Percentiles rank a stretch among this genome's conserved stretches.
Conservation (phyloP, 2,113 vertebrate species). For the Perca schrenkii region DNA sequence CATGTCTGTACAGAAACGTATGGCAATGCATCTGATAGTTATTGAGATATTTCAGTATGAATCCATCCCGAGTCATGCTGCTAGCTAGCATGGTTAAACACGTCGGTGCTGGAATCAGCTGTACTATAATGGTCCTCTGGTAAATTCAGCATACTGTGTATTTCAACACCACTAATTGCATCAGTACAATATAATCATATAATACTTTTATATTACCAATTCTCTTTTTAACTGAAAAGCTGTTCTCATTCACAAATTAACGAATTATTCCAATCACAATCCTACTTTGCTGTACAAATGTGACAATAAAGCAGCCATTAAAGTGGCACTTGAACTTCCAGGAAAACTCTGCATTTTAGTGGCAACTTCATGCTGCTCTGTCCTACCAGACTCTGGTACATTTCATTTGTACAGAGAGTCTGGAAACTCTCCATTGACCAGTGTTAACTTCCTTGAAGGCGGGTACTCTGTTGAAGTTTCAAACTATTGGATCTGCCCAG, state of each 20-base stretch:
- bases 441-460: too few species aligned
- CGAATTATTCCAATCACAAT: neutral
- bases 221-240: neutral
- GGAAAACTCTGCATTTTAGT: neutral
- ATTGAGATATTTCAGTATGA: neutral
- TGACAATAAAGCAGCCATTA: neutral
- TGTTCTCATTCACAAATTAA: neutral
- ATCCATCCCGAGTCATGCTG: too few species aligned
- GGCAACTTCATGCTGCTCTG: neutral
- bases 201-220: too few species aligned
- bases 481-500: too few species aligned
- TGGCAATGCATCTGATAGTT: too few species aligned
- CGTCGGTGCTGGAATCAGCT: neutral
- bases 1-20: neutral
- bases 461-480: too few species aligned
- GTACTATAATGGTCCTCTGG: neutral
- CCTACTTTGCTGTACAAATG: neutral
- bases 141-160: neutral
- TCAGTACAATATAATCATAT: too few species aligned
- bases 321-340: neutral
- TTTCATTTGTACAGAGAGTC: too few species aligned
- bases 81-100: too few species aligned
- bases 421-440: too few species aligned
- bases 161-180: neutral
- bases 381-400: too few species aligned